These are phyloP conservation scores for Epinephelus awoara DNA, from an alignment of 2,797 vertebrate genomes.

Conservation along the genomic window DNA sequence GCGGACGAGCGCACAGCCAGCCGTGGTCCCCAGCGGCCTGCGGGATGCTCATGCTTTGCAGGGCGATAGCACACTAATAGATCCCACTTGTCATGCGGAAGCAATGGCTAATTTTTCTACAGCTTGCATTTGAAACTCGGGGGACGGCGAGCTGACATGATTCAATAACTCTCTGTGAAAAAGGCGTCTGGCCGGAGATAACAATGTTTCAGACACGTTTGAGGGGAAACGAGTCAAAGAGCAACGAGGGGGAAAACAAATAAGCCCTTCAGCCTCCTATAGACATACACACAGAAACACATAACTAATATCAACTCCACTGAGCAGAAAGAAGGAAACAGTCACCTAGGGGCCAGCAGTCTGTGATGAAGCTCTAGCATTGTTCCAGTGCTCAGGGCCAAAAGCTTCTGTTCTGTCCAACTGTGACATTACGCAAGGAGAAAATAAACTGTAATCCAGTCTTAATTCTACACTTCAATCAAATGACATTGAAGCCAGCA, in stretches of 20 bases:
- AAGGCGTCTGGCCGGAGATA: slow-evolving; percentile 79
- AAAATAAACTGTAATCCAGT: slow-evolving; percentile 65
- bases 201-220: slow-evolving; percentile 80
- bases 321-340: slow-evolving; percentile 71
- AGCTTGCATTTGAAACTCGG: slow-evolving; percentile 82
- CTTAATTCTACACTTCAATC: slow-evolving; percentile 70
- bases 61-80: slow-evolving; percentile 85
- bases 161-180: slow-evolving; percentile 82
- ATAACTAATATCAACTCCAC: slow-evolving; percentile 71
- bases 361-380: slow-evolving; percentile 60
- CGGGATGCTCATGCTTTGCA: slow-evolving; percentile 79
- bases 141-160: slow-evolving; percentile 81
- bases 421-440: slow-evolving; percentile 69
- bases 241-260: slow-evolving; percentile 81
- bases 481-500: slow-evolving; percentile 63
- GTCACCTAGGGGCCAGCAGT: slow-evolving; percentile 67
- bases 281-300: slow-evolving; percentile 69
- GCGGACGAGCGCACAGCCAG: slow-evolving; percentile 72
- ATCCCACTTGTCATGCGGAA: slow-evolving; percentile 87
- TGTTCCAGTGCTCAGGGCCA: slow-evolving; percentile 65
- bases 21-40: slow-evolving; percentile 70
- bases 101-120: slow-evolving; percentile 86
- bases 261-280: slow-evolving; percentile 76
- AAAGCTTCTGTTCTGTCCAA: slow-evolving; percentile 65
- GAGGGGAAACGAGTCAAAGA: slow-evolving; percentile 80